These are phyloP conservation scores for Pelecanus crispus DNA, from an alignment of 2,113 vertebrate genomes.

Conservation along the genomic window DNA sequence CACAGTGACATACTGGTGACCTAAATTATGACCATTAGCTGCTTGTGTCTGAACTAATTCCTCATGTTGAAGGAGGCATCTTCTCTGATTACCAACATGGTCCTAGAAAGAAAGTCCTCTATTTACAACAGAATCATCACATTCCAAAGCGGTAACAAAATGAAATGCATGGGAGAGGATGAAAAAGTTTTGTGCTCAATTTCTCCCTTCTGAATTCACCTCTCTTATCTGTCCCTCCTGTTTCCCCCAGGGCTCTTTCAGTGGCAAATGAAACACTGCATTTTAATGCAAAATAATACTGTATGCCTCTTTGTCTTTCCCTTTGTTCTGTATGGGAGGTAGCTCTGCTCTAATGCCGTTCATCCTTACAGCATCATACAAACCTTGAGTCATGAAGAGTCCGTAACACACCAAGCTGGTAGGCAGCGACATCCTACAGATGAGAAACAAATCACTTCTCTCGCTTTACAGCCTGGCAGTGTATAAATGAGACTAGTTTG, in stretches of 20 bases:
- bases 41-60: neutral
- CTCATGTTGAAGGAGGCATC: neutral
- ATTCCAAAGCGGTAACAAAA: neutral
- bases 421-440: neutral
- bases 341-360: neutral
- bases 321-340: neutral
- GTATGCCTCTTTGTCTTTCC: neutral
- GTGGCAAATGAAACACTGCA: neutral
- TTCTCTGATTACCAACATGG: neutral
- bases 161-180: neutral
- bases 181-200: fast-evolving
- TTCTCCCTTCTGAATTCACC: neutral
- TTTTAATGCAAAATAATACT: neutral
- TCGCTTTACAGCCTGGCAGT: neutral
- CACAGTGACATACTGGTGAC: neutral
- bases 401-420: fast-evolving
- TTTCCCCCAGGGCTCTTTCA: neutral
- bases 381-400: too few relatives aligned
- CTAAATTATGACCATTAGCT: neutral
- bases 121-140: neutral
- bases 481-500: neutral
- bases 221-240: neutral
- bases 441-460: neutral
- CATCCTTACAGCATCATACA: neutral
- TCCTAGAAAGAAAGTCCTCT: neutral